Percentiles rank a stretch among this genome's conserved stretches.
phyloP scores from a whole-genome alignment of 1,140 invertebrate genomes.

The Acromyrmex echinatior region DNA sequence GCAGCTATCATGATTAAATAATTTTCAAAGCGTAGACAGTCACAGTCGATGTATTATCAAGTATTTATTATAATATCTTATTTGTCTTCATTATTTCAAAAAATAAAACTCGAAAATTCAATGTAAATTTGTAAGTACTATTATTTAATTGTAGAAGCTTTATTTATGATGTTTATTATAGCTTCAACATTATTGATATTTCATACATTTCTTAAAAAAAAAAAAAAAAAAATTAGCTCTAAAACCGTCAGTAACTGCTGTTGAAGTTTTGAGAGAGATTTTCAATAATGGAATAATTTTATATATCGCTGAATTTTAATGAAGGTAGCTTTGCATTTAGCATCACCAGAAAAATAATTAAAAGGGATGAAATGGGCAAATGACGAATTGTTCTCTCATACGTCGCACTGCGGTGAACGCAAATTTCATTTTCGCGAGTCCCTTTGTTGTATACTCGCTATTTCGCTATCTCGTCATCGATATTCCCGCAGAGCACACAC shows the following conservation, averaged over 20 bases:
- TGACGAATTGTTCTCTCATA: slow-evolving; percentile 47
- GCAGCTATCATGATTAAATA: background rate
- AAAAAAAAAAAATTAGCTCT: background rate
- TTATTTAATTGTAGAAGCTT: background rate
- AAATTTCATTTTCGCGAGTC: slow-evolving; percentile 39
- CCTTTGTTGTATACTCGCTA: slow-evolving; percentile 43
- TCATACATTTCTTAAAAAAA: background rate
- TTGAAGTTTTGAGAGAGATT: background rate
- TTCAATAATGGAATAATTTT: background rate
- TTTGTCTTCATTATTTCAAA: background rate
- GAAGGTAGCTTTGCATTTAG: background rate
- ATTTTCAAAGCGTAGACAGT: background rate
- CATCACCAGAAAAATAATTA: background rate
- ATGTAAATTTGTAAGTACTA: background rate
- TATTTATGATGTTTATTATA: background rate
- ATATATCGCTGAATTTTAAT: background rate
- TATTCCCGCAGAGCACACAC: slow-evolving; percentile 72
- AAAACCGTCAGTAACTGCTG: background rate
- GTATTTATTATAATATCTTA: background rate
- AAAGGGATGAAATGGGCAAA: background rate
- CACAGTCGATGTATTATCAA: background rate
- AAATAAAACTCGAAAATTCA: background rate
- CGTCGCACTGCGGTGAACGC: slow-evolving; percentile 18
- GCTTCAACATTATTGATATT: background rate
- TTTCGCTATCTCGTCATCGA: slow-evolving; percentile 70